A percentile compares a stretch with the other conserved stretches of the same genome.
These are phyloP conservation scores for Achatina immaculata DNA, from an alignment of 1,140 invertebrate species.

Conservation along the genomic window DNA sequence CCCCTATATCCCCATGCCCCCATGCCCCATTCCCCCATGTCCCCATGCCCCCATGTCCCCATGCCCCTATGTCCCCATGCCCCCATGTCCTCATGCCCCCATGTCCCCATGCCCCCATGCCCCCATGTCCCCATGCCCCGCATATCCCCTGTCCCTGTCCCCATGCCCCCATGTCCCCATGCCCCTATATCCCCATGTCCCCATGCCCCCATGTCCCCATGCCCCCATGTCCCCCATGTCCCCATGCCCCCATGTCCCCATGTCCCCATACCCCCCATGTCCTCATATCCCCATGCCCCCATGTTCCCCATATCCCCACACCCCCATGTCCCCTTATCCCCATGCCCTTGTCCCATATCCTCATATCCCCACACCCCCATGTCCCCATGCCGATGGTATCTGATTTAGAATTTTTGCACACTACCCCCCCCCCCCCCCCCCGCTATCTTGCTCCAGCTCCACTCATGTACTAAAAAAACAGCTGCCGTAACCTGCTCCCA, in stretches of 20 bases:
- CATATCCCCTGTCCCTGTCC: not conserved
- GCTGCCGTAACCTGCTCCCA: no score
- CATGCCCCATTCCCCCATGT: no score
- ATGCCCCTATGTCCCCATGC: no score
- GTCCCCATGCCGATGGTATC: not conserved
- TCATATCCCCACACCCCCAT: not conserved
- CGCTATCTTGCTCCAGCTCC: not conserved
- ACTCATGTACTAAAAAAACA: not conserved
- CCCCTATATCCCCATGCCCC: no score
- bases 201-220: not conserved
- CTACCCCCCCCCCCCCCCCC: slow-evolving; percentile 5
- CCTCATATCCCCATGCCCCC: not conserved
- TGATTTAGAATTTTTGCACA: not conserved
- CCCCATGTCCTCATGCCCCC: no score
- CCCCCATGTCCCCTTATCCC: not conserved
- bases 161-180: not conserved
- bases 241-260: not conserved
- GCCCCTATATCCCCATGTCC: not conserved
- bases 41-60: no score
- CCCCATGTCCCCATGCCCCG: not conserved
- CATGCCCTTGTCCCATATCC: no score
- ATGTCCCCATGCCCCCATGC: not conserved
- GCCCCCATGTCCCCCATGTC: not conserved
- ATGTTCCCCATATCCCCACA: not conserved
- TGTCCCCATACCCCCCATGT: not conserved